Evolutionary conservation across 2,888 invertebrate genomes (phyloP), one percentile per base, ranked within the genome.

Genomic region (Octodonta nipae): DNA sequence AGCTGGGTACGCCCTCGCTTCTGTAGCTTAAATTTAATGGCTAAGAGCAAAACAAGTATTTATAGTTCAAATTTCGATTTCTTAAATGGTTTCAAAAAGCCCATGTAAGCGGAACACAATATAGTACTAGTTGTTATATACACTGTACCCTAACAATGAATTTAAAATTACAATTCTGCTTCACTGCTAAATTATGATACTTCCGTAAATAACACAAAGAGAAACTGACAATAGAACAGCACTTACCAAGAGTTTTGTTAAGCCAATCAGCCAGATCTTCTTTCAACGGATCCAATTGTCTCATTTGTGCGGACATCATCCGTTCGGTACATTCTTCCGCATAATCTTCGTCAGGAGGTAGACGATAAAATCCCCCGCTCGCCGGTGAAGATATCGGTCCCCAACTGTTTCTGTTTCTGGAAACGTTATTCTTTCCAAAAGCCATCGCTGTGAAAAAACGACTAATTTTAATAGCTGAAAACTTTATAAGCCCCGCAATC

Each of bases 181-280:
- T n/a, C n/a, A n/a, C n/a, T n/a, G n/a, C n/a, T n/a, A n/a, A n/a
- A n/a, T n/a, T n/a, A n/a, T n/a, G n/a, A n/a, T n/a, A n/a, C n/a
- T n/a, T n/a, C n/a, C n/a, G n/a, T n/a, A n/a, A n/a, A n/a, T n/a
- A n/a, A n/a, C n/a, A n/a, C n/a, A n/a, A n/a, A n/a, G n/a, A n/a
- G n/a, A n/a, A 22, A 22, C 22, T 10, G 10, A 14, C 14, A 13
- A 28, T 7, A 28, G 2, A 28, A 12, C 2, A 17, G 10, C n/a
- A 70, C 78, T 71, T 56, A 86, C 87, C 81, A 43, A 86, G 68
- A 34, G 78, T 80, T 58, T 81, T 84, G 57, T 83, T 83, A 41
- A 88, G 76, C 87, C 87, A 88, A 47, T 86, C 85, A 5, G 86
- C 83, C 34, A 87, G 64, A 61, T 88, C 87, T 56, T 87, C 86